Conservation (phyloP, 2,113 vertebrate species). For the Cathartes aura region DNA sequence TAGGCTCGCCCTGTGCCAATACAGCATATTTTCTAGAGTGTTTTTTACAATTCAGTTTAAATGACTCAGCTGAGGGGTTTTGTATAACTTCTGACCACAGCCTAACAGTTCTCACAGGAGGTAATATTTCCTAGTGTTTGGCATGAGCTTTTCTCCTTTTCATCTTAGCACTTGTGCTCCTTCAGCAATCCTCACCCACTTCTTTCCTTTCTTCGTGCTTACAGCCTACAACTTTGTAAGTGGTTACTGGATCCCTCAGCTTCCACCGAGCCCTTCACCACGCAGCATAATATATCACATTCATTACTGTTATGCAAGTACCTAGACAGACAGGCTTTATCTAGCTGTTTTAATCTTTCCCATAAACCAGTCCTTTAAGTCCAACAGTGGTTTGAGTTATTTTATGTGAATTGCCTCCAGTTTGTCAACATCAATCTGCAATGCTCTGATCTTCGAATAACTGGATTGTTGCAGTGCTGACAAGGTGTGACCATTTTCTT, state of each 20-base stretch:
- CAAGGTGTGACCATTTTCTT: not conserved
- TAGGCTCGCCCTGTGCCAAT: not conserved
- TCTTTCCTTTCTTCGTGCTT: not conserved
- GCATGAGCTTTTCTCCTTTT: slow-evolving; percentile 13
- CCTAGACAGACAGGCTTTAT: not conserved
- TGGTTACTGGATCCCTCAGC: not conserved
- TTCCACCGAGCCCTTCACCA: not conserved
- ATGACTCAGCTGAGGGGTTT: slow-evolving; percentile 22
- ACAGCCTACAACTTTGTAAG: not conserved
- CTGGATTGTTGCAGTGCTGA: not conserved
- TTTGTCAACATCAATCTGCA: not conserved
- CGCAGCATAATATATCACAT: not conserved
- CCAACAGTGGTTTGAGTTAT: not conserved
- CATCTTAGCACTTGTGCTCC: slow-evolving; percentile 19
- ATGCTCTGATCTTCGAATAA: not conserved
- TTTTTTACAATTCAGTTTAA: slow-evolving; percentile 43
- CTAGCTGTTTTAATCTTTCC: not conserved
- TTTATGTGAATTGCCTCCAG: not conserved
- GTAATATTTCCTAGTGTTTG: slow-evolving; percentile 42
- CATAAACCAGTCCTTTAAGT: not conserved
- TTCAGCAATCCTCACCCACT: not conserved
- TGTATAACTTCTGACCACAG: slow-evolving; percentile 42
- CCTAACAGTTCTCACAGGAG: slow-evolving; percentile 23
- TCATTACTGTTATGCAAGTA: not conserved
- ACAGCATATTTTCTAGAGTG: slow-evolving; percentile 46